Base-by-base conservation (phyloP, 2,797 vertebrate species). In the Rhadinocentrus ornatus region DNA sequence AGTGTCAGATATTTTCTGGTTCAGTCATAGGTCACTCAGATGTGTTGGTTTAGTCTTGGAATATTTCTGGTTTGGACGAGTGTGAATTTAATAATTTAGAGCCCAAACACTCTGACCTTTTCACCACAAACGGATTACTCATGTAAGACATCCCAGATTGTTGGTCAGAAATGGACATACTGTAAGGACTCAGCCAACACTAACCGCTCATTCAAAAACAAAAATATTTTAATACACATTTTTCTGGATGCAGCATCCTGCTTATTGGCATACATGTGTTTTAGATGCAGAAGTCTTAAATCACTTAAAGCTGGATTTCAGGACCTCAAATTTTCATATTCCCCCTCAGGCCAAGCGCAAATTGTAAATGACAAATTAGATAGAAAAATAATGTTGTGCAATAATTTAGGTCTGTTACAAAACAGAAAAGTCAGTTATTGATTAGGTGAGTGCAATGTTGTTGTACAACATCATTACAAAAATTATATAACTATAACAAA, bases 61-160 rank as follows among this genome's bases (percentile, higher is more conserved):
- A 92, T 86, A 87, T 77, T 89, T 90, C 63, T 88, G 92, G 88
- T 92, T 91, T 91, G 88, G 87, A 89, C 41, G 66, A 82, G 85
- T 85, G 74, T 73, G 58, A 75, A 77, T 76, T 81, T 84, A 64
- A 73, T 75, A 48, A 71, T 71, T 83, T 60, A 61, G 63, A 69
- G 57, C 57, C 31, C 34, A 71, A 83, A 75, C 39, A 71, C 65
- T 73, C 32, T 35, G 66, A 81, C 73, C 75, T 55, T 85, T 39
- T 59, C 69, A 54, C 86, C 70, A 35, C 86, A 80, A 84, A 77
- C 31, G 62, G 46, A 86, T 91, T 78, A 71, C 54, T 89, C 71
- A 82, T 73, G 65, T 75, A 67, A 81, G 75, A 88, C 60, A 69
- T 69, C 48, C 69, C 60, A 56, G 39, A 59, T 55, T 72, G 55